Evolutionary conservation across 2,113 vertebrate species (phyloP), one percentile per base, ranked within the genome.

Genomic region (Circaetus gallicus): DNA sequence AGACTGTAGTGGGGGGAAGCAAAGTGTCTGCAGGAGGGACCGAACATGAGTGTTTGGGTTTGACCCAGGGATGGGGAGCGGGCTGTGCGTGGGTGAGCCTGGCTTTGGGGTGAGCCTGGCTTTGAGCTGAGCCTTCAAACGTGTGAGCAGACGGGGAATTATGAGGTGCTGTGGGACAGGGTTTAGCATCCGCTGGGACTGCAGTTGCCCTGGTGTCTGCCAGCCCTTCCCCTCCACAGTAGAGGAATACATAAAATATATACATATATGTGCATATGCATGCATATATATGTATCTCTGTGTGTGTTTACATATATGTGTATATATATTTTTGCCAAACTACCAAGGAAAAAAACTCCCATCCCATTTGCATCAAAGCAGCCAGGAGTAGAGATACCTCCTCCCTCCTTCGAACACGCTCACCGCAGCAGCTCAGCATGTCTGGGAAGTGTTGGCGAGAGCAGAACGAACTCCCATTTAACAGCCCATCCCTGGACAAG

Each of bases 381-480:
- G 47, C 69, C 47, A n/a, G 49, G 28, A 62, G n/a, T 6, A 38
- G 32, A 32, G 45, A 32, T 25, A 26, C 25, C 47, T 86, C 78
- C 78, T 69, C 42, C 43, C 42, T 81, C 66, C 66, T 52, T 25
- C 5, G 0, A 65, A 65, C 32, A 10, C 0, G 1, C 65, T 86
- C 56, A 21, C 43, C 28, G n/a, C 69, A 40, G 93, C 70, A 53
- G 59, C 77, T 56, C 83, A 28, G 69, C 59, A 5, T 53, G 74
- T 65, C 66, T 3, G 47, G 89, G 69, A 85, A 83, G 61, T 40
- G 65, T 79, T 70, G 79, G 84, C 3, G 4, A 74, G 81, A 56
- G 78, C 85, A 81, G 69, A 95, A 91, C 19, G 0, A 89, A 90
- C 88, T 87, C 76, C 86, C 70, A 56, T 86, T 65, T 58, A 71